Evolutionary conservation across 92 coral and sea anemone species (phyloP).

Genomic region (Galaxea fascicularis): DNA sequence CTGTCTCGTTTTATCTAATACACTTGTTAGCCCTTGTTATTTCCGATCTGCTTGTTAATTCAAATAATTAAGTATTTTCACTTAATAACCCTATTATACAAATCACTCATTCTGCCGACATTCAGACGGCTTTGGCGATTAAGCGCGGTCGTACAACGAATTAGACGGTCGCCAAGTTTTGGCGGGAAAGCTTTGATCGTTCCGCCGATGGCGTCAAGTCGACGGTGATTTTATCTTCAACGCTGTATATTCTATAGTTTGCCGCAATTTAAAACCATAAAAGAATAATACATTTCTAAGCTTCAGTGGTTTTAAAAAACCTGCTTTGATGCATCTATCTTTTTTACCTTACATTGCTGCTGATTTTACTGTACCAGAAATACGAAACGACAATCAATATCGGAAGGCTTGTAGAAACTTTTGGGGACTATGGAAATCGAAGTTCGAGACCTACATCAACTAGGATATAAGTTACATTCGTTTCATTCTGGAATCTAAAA

Average conservation of each 20-base stretch:
- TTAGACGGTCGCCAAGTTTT: constrained; percentile 8
- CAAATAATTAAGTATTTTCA: constrained; percentile 22
- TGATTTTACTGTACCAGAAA: too few relatives aligned
- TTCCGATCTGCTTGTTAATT: constrained; percentile 14
- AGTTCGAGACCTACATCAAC: too few relatives aligned
- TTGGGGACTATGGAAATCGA: too few relatives aligned
- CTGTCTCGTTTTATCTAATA: constrained; percentile 20
- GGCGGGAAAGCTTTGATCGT: constrained; percentile 29
- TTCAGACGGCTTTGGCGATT: constrained; percentile 31
- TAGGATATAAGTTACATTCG: too few relatives aligned
- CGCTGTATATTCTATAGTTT: background rate
- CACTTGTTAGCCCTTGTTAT: constrained; percentile 10
- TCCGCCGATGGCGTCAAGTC: constrained; percentile 38
- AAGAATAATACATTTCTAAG: background rate
- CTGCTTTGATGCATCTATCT: too few relatives aligned
- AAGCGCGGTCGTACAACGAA: constrained; percentile 1
- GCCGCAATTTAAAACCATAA: background rate
- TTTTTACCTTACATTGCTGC: too few relatives aligned
- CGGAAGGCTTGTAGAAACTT: too few relatives aligned
- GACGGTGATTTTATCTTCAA: constrained; percentile 1
- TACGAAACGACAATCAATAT: too few relatives aligned
- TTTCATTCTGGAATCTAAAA: too few relatives aligned
- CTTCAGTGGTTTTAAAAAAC: background rate
- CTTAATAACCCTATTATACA: constrained; percentile 19
- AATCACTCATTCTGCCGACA: constrained; percentile 35